Conservation (phyloP, 1,140 invertebrate species). For the Protaetia brevitarsis region DNA sequence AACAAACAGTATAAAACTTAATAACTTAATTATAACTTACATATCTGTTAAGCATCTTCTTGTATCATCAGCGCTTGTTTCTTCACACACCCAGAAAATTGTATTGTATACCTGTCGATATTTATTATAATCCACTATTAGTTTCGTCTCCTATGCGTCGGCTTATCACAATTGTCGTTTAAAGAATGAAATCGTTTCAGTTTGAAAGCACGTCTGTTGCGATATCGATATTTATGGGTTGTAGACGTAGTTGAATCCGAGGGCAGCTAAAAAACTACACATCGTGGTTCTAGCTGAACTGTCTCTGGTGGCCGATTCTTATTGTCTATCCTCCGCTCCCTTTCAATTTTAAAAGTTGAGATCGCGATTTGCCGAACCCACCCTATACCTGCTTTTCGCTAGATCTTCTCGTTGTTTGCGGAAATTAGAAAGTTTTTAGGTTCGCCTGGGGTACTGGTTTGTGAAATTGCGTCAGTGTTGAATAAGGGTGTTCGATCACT, state of each 20-base stretch:
- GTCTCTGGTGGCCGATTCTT: slow-evolving; percentile 2
- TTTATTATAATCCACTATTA: too few species aligned
- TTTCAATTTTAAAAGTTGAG: slow-evolving; percentile 12
- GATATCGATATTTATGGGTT: background rate
- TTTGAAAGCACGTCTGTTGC: background rate
- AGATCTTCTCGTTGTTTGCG: background rate
- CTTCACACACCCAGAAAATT: background rate
- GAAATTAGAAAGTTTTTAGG: background rate
- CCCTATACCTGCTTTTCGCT: background rate
- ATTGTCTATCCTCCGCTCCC: background rate
- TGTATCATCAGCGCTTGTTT: background rate
- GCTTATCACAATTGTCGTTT: background rate
- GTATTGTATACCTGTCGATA: too few species aligned
- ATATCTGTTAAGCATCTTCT: background rate
- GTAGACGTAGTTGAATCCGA: background rate
- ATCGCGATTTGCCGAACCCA: background rate
- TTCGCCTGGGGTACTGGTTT: background rate
- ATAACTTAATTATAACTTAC: background rate
- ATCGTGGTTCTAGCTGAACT: background rate
- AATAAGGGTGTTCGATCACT: too few species aligned
- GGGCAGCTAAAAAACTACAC: background rate
- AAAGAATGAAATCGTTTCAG: background rate
- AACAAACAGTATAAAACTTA: background rate
- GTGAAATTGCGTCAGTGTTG: background rate
- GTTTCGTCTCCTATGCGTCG: too few species aligned